phyloP scores from a whole-genome alignment of 2,797 vertebrate species.

The Myotis planiceps region DNA sequence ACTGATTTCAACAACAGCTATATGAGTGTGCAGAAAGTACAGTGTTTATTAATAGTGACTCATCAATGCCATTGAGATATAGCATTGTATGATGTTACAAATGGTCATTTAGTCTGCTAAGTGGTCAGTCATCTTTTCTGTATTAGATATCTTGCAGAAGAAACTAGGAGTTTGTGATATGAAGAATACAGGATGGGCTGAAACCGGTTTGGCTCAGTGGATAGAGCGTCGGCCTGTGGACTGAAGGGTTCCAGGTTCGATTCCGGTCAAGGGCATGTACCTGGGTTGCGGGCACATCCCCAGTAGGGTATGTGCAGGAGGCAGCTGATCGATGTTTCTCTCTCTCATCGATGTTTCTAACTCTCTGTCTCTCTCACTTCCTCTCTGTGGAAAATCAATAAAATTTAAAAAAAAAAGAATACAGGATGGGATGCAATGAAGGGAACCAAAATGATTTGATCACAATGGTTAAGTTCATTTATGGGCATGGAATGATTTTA shows the following conservation, averaged over 20 bases:
- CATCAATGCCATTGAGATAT: conserved; percentile 43
- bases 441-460: neutral
- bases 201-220: no score
- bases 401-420: neutral
- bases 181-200: neutral
- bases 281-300: no score
- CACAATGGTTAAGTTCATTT: neutral
- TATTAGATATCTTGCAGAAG: neutral
- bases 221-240: no score
- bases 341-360: no score
- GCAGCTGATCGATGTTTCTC: no score
- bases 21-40: conserved; percentile 12
- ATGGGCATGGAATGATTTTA: neutral
- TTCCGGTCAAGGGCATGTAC: no score
- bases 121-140: neutral
- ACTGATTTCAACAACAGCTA: conserved; percentile 52
- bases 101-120: conserved; percentile 18
- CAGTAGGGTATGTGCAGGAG: no score
- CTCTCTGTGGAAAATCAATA: no score
- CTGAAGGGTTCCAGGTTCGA: no score
- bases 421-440: neutral
- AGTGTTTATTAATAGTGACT: conserved; percentile 59
- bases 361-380: no score
- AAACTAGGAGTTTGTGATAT: neutral
- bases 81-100: conserved; percentile 16